Conservation (phyloP, 2,797 vertebrate species). For the Martes flavigula region DNA sequence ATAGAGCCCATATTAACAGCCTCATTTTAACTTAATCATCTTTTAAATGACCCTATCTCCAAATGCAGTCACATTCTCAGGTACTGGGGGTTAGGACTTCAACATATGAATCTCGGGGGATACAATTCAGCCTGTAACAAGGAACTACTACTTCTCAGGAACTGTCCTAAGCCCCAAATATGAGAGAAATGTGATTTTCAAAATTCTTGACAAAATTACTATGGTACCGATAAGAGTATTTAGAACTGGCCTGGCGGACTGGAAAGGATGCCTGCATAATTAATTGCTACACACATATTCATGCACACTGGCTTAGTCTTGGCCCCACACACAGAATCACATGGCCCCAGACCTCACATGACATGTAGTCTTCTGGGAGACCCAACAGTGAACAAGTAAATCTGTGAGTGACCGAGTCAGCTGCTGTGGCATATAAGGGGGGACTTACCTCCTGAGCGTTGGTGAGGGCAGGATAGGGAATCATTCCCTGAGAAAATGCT, state of each 20-base stretch:
- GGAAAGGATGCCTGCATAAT: background rate
- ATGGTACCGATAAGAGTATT: background rate
- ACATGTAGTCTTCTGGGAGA: background rate
- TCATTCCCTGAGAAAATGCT: background rate
- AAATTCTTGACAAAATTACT: background rate
- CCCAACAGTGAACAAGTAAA: background rate
- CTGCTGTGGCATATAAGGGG: background rate
- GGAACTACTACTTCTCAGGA: background rate
- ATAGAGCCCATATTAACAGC: background rate
- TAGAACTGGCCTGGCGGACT: background rate
- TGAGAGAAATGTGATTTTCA: background rate
- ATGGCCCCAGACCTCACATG: background rate
- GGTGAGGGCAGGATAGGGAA: background rate
- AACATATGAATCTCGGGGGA: background rate
- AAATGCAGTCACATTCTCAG: background rate
- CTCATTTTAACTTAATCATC: background rate
- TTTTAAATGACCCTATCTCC: background rate
- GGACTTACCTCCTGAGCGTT: background rate
- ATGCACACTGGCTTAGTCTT: background rate
- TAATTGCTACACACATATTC: background rate
- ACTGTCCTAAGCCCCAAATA: background rate
- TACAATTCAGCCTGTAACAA: background rate
- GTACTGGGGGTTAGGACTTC: background rate
- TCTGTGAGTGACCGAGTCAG: background rate
- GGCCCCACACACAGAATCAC: accelerated